phyloP scores from a whole-genome alignment of 2,888 invertebrate genomes.

The Agapostemon virescens region DNA sequence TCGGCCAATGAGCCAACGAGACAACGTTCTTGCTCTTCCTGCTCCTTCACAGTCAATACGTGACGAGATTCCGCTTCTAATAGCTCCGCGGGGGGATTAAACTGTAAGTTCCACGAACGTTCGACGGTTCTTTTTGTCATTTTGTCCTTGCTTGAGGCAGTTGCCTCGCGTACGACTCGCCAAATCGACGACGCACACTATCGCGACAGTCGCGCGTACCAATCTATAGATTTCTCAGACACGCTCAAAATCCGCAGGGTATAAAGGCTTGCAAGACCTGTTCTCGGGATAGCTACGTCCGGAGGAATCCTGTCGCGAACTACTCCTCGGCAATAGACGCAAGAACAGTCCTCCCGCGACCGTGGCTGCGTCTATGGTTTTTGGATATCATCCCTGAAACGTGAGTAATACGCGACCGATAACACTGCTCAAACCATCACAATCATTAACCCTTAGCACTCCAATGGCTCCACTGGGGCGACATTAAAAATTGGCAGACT shows the following conservation, averaged over 20 bases:
- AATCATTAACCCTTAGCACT: neutral
- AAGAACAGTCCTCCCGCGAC: slow-evolving; percentile 55
- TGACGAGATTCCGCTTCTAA: slow-evolving; percentile 46
- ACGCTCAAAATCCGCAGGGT: slow-evolving; percentile 48
- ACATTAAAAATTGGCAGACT: too few species aligned
- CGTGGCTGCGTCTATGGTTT: slow-evolving; percentile 13
- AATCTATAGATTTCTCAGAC: slow-evolving; percentile 46
- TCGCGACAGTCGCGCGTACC: slow-evolving; percentile 8
- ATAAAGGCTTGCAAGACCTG: slow-evolving; percentile 68
- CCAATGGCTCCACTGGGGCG: too few species aligned
- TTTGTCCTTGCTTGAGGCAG: slow-evolving; percentile 14
- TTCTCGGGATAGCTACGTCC: slow-evolving; percentile 61
- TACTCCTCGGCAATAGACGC: slow-evolving; percentile 56
- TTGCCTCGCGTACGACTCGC: slow-evolving; percentile 38
- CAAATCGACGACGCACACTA: slow-evolving; percentile 28
- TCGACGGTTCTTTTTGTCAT: slow-evolving; percentile 2
- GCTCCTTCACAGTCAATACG: slow-evolving; percentile 41
- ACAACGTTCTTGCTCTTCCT: slow-evolving; percentile 34
- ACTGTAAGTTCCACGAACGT: slow-evolving; percentile 24
- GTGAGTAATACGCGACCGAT: slow-evolving; percentile 18
- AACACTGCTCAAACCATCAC: neutral
- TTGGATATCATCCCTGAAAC: neutral
- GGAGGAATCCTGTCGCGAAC: slow-evolving; percentile 58
- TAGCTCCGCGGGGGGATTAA: slow-evolving; percentile 25
- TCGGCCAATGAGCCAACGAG: neutral